A percentile compares a stretch with the other conserved stretches of the same genome.
These are phyloP conservation scores for Temnothorax rugatulus DNA, from an alignment of 2,888 invertebrate genomes.

Conservation along the genomic window DNA sequence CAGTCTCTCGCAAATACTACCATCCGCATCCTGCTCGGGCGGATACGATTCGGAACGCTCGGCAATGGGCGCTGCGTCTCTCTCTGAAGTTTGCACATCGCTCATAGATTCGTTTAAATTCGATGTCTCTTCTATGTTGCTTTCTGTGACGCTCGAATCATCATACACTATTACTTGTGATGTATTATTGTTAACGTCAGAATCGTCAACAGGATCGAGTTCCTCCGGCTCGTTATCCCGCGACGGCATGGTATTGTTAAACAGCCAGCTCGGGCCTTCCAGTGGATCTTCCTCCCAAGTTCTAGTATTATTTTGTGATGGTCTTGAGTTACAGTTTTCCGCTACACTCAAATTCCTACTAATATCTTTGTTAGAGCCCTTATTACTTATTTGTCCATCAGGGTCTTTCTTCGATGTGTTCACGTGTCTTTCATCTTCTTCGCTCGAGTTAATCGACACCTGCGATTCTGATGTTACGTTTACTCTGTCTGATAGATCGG, in stretches of 20 bases:
- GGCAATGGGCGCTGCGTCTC: neutral
- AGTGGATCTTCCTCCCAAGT: slow-evolving; percentile 78
- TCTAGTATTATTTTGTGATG: slow-evolving; percentile 1
- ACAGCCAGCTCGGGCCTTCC: slow-evolving; percentile 84
- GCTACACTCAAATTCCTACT: neutral
- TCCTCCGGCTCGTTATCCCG: slow-evolving; percentile 41
- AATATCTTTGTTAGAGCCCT: neutral
- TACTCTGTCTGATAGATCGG: slow-evolving; percentile 30
- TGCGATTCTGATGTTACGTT: slow-evolving; percentile 16
- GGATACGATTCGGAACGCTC: neutral
- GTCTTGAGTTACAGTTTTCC: neutral
- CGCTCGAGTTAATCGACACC: neutral
- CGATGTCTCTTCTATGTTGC: slow-evolving; percentile 3
- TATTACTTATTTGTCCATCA: neutral
- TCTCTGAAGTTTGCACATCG: neutral
- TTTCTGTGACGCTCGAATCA: slow-evolving; percentile 20
- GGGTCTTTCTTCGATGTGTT: neutral
- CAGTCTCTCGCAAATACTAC: neutral
- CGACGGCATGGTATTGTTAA: slow-evolving; percentile 66
- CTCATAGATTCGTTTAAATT: slow-evolving; percentile 3
- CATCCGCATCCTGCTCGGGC: neutral
- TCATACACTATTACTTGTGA: slow-evolving; percentile 16
- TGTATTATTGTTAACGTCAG: slow-evolving; percentile 42
- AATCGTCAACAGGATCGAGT: slow-evolving; percentile 39
- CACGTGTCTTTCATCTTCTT: neutral